Conservation (phyloP, 92 coral and sea anemone species). For the Palythoa grandis region DNA sequence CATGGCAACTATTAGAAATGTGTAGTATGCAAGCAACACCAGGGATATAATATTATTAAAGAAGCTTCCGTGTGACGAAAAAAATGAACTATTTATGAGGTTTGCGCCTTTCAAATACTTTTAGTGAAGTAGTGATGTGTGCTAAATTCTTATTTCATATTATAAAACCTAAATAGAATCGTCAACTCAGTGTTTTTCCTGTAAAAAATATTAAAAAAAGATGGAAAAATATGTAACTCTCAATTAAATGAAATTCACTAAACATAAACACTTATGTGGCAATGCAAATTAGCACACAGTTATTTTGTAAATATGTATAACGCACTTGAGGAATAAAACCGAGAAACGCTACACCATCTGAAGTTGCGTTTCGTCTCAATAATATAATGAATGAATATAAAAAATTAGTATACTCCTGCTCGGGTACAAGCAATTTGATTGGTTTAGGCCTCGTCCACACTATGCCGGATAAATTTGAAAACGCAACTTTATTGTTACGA, state of each 20-base stretch:
- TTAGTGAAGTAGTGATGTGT: neutral
- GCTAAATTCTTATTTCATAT: neutral
- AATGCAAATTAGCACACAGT: neutral
- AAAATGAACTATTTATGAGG: constrained; percentile 17
- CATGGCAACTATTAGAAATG: neutral
- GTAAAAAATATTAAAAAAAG: neutral
- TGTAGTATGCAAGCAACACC: neutral
- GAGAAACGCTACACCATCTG: neutral
- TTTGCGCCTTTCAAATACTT: constrained; percentile 7
- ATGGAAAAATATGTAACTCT: neutral
- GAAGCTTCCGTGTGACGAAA: neutral
- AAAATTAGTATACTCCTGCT: too few species aligned
- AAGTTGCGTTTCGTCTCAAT: neutral
- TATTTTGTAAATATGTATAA: constrained; percentile 2
- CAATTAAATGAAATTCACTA: neutral
- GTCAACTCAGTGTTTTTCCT: neutral
- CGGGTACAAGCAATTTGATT: too few species aligned
- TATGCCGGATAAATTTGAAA: too few species aligned
- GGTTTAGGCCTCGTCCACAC: too few species aligned
- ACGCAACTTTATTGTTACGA: too few species aligned
- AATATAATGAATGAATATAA: too few species aligned
- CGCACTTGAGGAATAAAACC: neutral
- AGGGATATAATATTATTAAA: neutral
- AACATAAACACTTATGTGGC: neutral
- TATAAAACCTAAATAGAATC: neutral